Evolutionary conservation across 2,797 vertebrate genomes (phyloP).

Genomic region (Danio tinwini): DNA sequence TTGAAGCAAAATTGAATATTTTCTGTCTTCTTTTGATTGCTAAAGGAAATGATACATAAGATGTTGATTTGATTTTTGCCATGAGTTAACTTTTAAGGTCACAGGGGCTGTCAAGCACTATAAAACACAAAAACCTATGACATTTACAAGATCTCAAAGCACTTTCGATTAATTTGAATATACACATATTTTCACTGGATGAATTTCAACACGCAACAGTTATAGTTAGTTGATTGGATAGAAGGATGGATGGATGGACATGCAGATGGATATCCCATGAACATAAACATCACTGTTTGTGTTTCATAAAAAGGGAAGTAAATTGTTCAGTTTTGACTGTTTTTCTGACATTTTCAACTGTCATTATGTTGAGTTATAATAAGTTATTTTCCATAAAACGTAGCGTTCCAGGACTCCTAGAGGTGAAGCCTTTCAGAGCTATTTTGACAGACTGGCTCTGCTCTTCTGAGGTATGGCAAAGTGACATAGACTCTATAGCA

Average conservation of each 20-base stretch:
- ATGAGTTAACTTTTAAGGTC: background rate
- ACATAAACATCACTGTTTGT: background rate
- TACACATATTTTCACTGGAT: background rate
- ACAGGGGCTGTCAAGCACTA: background rate
- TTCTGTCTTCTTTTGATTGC: background rate
- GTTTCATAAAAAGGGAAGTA: background rate
- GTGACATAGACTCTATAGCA: conserved; percentile 45
- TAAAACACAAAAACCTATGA: background rate
- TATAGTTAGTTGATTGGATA: background rate
- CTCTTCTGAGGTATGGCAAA: conserved; percentile 46
- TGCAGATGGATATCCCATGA: too few species aligned
- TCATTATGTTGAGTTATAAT: conserved; percentile 9
- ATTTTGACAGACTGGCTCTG: conserved; percentile 45
- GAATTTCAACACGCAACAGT: background rate
- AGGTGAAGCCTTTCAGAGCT: conserved; percentile 28
- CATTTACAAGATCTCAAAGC: background rate
- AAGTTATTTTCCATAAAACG: conserved; percentile 20
- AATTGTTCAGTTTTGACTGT: background rate
- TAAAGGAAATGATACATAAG: background rate
- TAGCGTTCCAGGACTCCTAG: conserved; percentile 31
- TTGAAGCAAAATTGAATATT: background rate
- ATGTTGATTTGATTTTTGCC: background rate
- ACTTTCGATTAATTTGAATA: background rate
- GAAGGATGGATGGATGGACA: background rate
- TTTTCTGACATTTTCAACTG: conserved; percentile 21